phyloP scores from a whole-genome alignment of 2,888 invertebrate genomes.

The Drosophila lutescens region DNA sequence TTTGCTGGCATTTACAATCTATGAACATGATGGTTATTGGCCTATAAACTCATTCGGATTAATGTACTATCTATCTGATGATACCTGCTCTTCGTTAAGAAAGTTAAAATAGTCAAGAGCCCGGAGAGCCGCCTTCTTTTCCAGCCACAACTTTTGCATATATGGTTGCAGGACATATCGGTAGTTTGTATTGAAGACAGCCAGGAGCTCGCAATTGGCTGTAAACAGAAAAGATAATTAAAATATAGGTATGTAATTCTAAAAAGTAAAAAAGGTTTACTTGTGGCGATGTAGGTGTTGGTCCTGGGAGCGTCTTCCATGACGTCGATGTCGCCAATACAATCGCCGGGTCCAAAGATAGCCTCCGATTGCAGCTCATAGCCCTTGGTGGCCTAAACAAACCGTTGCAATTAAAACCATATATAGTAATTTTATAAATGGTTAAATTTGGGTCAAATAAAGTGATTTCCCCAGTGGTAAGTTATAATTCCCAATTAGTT shows the following conservation, averaged over 20 bases:
- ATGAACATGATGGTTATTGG: neutral
- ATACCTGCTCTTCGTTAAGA: slow-evolving; percentile 76
- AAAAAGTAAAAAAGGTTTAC: slow-evolving; percentile 35
- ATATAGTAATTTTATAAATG: neutral
- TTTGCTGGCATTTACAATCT: slow-evolving; percentile 72
- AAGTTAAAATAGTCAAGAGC: slow-evolving; percentile 80
- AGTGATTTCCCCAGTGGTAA: no score
- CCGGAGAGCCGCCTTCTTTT: slow-evolving; percentile 75
- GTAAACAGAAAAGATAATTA: neutral
- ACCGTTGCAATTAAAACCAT: neutral
- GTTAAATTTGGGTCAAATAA: no score
- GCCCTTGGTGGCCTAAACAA: slow-evolving; percentile 18
- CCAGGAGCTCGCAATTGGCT: slow-evolving; percentile 88
- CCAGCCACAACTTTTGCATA: slow-evolving; percentile 79
- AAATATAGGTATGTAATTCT: no score
- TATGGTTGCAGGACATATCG: slow-evolving; percentile 65
- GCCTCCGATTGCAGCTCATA: slow-evolving; percentile 55
- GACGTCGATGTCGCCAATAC: slow-evolving; percentile 79
- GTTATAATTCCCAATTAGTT: neutral
- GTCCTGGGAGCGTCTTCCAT: slow-evolving; percentile 62
- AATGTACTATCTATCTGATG: neutral
- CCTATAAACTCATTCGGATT: neutral
- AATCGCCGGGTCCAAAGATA: slow-evolving; percentile 79
- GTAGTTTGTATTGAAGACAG: slow-evolving; percentile 87
- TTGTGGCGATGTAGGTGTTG: slow-evolving; percentile 60